phyloP scores from a whole-genome alignment of 2,113 vertebrate species.

The Cinclus cinclus region DNA sequence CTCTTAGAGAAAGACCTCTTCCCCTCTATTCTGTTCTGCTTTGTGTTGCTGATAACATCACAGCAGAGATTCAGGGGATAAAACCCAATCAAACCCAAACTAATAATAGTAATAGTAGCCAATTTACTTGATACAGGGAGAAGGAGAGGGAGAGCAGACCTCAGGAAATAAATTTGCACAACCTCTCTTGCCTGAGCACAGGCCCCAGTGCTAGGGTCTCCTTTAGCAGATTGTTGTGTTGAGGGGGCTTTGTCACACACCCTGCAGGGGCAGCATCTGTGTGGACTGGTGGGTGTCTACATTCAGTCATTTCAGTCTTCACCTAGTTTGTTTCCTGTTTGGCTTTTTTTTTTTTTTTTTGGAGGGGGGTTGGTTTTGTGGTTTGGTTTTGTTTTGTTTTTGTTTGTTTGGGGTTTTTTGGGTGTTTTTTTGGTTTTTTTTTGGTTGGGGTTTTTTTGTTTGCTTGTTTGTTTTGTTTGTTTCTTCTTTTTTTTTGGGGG shows the following conservation, averaged over 20 bases:
- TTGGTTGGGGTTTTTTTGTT: not conserved
- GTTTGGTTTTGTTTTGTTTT: not conserved
- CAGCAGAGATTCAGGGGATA: not conserved
- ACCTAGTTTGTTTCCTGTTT: not conserved
- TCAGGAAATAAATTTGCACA: not conserved
- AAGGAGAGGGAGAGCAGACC: not conserved
- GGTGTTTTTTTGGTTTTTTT: not conserved
- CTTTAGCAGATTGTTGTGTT: not conserved
- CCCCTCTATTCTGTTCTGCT: not conserved
- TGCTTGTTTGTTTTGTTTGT: not conserved
- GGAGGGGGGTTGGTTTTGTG: too few relatives aligned
- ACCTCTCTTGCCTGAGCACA: not conserved
- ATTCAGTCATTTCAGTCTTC: not conserved
- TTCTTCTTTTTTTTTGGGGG: not conserved
- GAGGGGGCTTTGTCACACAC: not conserved
- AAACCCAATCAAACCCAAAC: not conserved
- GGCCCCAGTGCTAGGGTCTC: not conserved
- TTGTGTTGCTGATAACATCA: not conserved
- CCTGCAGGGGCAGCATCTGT: not conserved
- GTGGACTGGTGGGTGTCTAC: accelerated
- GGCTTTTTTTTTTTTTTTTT: not conserved
- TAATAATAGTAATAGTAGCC: not conserved
- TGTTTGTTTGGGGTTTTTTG: too few relatives aligned
- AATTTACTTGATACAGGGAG: not conserved
- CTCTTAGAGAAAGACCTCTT: not conserved